Conservation (phyloP, 2,113 vertebrate species). For the Lontra canadensis region DNA sequence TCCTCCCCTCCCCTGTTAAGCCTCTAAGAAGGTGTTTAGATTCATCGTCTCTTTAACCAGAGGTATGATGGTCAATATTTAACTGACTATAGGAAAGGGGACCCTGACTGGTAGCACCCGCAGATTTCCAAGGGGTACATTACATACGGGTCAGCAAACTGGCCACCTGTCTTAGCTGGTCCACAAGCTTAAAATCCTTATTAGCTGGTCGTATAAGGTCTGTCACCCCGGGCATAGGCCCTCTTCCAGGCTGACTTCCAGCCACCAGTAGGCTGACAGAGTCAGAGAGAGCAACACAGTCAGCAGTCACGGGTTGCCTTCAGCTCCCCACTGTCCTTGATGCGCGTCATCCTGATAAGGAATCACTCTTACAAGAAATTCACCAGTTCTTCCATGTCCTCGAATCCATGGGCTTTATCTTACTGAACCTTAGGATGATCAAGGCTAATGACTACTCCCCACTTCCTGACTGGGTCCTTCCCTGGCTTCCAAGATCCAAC, state of each 20-base stretch:
- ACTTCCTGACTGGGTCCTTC: background rate
- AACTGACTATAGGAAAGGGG: background rate
- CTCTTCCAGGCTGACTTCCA: background rate
- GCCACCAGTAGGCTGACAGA: background rate
- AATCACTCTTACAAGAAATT: background rate
- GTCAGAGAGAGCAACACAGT: too few relatives aligned
- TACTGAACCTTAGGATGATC: background rate
- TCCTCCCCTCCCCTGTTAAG: background rate
- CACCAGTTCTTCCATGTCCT: background rate
- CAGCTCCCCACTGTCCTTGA: background rate
- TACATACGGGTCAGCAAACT: background rate
- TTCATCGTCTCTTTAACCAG: background rate
- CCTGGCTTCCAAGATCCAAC: background rate
- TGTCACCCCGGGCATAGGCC: fast-evolving
- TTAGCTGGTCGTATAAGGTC: background rate
- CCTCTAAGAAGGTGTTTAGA: background rate
- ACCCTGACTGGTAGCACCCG: background rate
- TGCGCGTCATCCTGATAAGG: background rate
- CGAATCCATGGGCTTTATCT: background rate
- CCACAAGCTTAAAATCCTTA: background rate
- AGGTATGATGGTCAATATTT: background rate
- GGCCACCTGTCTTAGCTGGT: background rate
- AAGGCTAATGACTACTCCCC: background rate
- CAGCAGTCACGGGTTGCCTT: background rate
- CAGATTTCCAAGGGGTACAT: background rate